Conservation (phyloP, 2,113 vertebrate genomes). For the Myrmecophaga tridactyla region DNA sequence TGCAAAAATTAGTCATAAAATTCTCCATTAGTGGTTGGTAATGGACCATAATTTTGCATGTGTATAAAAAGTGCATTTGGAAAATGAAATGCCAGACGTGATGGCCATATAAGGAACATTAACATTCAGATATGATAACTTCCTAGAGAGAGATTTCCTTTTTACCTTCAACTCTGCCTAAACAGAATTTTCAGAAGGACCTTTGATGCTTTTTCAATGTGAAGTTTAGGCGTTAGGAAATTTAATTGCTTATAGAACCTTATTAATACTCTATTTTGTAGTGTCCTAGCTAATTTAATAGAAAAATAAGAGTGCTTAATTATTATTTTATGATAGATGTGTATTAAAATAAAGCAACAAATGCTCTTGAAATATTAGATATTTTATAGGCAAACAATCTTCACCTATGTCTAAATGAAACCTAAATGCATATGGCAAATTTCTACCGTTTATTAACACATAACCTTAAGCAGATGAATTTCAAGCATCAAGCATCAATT, state of each 20-base stretch:
- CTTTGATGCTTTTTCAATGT: background rate
- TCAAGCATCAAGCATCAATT: too few species aligned
- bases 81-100: slow-evolving; percentile 51
- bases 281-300: slow-evolving; percentile 37
- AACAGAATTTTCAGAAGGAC: slow-evolving; percentile 7
- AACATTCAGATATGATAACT: slow-evolving; percentile 36
- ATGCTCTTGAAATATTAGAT: background rate
- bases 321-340: slow-evolving; percentile 37
- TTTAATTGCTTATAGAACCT: background rate
- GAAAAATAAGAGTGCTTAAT: slow-evolving; percentile 56
- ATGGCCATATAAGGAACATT: slow-evolving; percentile 42
- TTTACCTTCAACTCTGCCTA: background rate
- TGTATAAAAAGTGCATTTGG: slow-evolving; percentile 45
- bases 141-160: background rate
- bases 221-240: background rate
- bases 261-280: slow-evolving; percentile 46
- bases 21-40: slow-evolving; percentile 65
- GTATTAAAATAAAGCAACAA: slow-evolving; percentile 44
- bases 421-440: background rate
- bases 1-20: slow-evolving; percentile 51
- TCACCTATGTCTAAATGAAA: slow-evolving; percentile 26
- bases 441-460: background rate
- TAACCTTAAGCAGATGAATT: background rate
- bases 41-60: slow-evolving; percentile 49
- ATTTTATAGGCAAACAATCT: background rate